Conservation (phyloP, 2,797 vertebrate genomes). For the Pelobates cultripes region DNA sequence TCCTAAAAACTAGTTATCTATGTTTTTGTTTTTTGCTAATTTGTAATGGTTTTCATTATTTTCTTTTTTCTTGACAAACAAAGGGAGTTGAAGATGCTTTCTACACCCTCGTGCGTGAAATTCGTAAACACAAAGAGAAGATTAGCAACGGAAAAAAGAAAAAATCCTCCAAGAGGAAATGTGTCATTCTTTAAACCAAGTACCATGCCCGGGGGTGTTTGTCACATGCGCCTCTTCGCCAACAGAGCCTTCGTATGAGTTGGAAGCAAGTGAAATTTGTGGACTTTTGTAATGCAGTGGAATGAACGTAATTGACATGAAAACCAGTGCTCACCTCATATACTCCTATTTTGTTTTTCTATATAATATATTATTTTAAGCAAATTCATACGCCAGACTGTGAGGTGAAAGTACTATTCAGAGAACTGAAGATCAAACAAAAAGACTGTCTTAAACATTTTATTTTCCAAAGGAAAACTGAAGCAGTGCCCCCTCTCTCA, state of each 20-base stretch:
- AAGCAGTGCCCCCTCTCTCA: background rate
- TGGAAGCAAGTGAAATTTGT: constrained; percentile 26
- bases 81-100: constrained; percentile 88
- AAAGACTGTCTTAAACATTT: background rate
- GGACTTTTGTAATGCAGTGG: constrained; percentile 40
- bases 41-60: background rate
- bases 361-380: constrained; percentile 27
- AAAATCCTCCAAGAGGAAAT: constrained; percentile 69
- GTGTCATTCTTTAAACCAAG: constrained; percentile 60
- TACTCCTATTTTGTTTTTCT: background rate
- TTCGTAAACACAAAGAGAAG: constrained; percentile 86
- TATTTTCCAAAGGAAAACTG: background rate
- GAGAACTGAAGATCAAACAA: background rate
- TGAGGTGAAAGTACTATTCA: background rate
- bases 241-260: constrained; percentile 24
- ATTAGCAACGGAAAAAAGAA: constrained; percentile 88
- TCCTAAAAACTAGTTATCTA: background rate
- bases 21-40: background rate
- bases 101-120: constrained; percentile 85
- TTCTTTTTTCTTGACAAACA: constrained; percentile 26
- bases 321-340: constrained; percentile 10
- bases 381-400: constrained; percentile 2
- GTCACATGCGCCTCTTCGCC: background rate
- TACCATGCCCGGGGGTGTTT: constrained; percentile 23
- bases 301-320: constrained; percentile 29